These are phyloP conservation scores for Notiomystis cincta DNA, from an alignment of 2,113 vertebrate species.

Conservation along the genomic window DNA sequence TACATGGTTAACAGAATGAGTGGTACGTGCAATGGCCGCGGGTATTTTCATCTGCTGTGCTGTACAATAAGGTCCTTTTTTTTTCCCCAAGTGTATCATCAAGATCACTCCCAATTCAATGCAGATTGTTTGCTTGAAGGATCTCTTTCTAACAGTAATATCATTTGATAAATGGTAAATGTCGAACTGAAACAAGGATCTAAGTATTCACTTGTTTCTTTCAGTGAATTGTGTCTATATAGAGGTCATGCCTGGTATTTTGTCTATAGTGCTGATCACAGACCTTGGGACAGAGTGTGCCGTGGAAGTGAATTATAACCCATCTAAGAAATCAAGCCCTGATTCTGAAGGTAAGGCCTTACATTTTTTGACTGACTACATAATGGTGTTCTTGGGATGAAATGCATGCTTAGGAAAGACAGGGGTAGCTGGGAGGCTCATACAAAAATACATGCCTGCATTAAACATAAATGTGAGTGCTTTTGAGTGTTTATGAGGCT, in stretches of 20 bases:
- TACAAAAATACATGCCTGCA: neutral
- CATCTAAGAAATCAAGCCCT: slow-evolving; percentile 22
- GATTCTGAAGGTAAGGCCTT: slow-evolving; percentile 68
- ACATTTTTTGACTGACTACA: slow-evolving; percentile 9
- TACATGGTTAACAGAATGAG: slow-evolving; percentile 75
- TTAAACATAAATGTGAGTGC: neutral
- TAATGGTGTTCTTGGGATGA: neutral
- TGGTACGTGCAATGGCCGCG: slow-evolving; percentile 56
- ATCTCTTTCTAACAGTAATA: slow-evolving; percentile 42
- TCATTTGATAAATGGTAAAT: slow-evolving; percentile 63
- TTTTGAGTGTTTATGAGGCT: neutral
- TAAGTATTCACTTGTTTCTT: slow-evolving; percentile 14
- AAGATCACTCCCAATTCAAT: slow-evolving; percentile 66
- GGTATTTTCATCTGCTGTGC: slow-evolving; percentile 58
- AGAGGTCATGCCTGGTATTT: slow-evolving; percentile 44
- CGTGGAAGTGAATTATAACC: slow-evolving; percentile 40
- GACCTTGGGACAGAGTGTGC: slow-evolving; percentile 40
- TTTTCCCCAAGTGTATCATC: slow-evolving; percentile 43
- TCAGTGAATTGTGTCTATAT: slow-evolving; percentile 37
- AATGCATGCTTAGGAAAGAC: neutral
- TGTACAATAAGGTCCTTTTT: slow-evolving; percentile 62
- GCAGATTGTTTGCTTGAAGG: slow-evolving; percentile 63
- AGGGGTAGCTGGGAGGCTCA: neutral
- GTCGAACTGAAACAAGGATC: slow-evolving; percentile 50
- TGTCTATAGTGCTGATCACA: neutral